Base-by-base conservation (phyloP, 2,113 vertebrate genomes). In the Ameiurus melas region DNA sequence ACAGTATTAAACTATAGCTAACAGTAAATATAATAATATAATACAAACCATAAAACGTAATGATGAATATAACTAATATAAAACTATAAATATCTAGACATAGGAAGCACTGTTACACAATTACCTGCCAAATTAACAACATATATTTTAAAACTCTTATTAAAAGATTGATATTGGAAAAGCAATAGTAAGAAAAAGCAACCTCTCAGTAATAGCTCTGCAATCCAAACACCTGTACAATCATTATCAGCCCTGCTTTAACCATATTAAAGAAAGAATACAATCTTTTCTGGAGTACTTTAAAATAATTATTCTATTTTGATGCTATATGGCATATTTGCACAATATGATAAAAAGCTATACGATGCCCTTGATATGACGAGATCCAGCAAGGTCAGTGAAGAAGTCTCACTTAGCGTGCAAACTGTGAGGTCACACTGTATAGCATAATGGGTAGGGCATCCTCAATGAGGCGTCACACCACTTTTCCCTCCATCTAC, bases 371-470 rank as follows among this genome's bases (percentile, higher is more conserved):
- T 71, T 58, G 36, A 77, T 39, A n/a, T 78, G 79, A 71, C 14
- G 4, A 71, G 19, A 79, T n/a, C 30, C 79, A 55, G 68, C 85
- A 87, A 86, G 89, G 87, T 89, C 91, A 88, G 53, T 36, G 60
- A 57, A 78, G 71, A 84, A 66, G 68, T 83, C 68, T 91, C 75
- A 85, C 87, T 71, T 80, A 79, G 51, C 17, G 66, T 58, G 62
- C 47, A 85, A 85, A 90, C 86, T 87, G 86, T 88, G 88, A 91
- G 89, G 91, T 89, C 84, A 88, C 36, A 66, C 85, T 81, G 90
- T 89, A 87, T 83, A 62, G 84, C 66, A 84, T 91, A 83, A 90
- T 88, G 81, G 83, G 89, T 36, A 90, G 84, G 77, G 73, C 83
- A 86, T 85, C 83, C 71, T 84, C 87, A 92, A 89, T 84, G 87